phyloP scores from a whole-genome alignment of 2,113 vertebrate species.

The Vicugna pacos region DNA sequence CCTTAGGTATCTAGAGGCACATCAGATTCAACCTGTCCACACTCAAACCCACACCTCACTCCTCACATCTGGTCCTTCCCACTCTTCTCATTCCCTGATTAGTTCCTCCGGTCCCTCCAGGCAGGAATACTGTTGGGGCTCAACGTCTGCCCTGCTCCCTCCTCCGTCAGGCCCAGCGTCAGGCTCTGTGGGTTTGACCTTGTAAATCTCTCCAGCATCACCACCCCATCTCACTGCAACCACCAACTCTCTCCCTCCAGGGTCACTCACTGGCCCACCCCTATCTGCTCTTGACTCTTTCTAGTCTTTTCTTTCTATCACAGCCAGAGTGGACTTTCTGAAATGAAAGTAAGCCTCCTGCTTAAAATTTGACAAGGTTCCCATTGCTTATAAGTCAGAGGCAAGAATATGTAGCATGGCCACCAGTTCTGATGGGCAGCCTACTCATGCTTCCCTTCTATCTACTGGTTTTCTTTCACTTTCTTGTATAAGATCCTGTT shows the following conservation, averaged over 20 bases:
- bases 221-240: not conserved
- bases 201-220: not conserved
- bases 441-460: not conserved
- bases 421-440: not conserved
- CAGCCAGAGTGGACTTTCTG: not conserved
- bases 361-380: not conserved
- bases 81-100: not conserved
- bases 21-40: not conserved
- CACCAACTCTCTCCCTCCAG: not conserved
- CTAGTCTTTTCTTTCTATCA: not conserved
- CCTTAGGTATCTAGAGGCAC: not conserved
- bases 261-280: not conserved
- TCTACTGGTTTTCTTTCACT: not conserved
- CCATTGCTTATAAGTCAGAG: not conserved
- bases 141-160: not conserved
- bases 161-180: fast-evolving
- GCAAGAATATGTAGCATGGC: not conserved
- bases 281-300: not conserved
- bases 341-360: not conserved
- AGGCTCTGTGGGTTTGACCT: not conserved
- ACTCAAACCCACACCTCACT: not conserved
- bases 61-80: not conserved
- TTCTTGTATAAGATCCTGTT: not conserved
- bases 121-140: not conserved
- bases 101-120: not conserved